Conservation (phyloP, 92 coral and sea anemone genomes). For the Bergia puertoricense region DNA sequence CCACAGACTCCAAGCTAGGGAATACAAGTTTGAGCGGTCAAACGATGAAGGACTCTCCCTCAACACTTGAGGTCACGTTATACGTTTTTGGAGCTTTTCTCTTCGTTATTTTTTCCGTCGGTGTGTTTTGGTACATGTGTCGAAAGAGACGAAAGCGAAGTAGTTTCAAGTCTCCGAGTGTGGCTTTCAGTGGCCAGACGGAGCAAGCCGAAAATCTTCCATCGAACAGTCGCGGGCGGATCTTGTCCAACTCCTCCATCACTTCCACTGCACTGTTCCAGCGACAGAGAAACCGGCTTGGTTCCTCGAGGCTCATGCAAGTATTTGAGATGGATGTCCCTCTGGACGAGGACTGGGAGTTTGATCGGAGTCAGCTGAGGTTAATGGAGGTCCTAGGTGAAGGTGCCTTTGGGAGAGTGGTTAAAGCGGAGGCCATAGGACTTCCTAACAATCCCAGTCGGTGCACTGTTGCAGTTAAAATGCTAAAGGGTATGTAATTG, state of each 20-base stretch:
- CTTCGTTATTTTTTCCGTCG: not conserved
- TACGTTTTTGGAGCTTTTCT: slow-evolving; percentile 23
- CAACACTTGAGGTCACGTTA: slow-evolving; percentile 1
- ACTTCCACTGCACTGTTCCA: slow-evolving; percentile 9
- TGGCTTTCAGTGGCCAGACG: not conserved
- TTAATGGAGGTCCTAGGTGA: slow-evolving; percentile 84
- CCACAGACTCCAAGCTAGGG: not conserved
- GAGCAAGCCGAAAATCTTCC: slow-evolving; percentile 24
- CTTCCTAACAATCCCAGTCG: slow-evolving; percentile 25
- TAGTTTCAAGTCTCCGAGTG: not conserved
- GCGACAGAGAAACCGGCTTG: slow-evolving; percentile 26
- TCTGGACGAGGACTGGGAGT: slow-evolving; percentile 87
- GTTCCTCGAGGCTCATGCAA: slow-evolving; percentile 38
- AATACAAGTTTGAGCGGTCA: not conserved
- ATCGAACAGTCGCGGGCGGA: not conserved
- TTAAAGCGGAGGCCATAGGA: slow-evolving; percentile 76
- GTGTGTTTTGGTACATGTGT: slow-evolving; percentile 5
- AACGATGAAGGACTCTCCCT: not conserved
- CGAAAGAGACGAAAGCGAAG: slow-evolving; percentile 6
- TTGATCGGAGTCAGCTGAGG: slow-evolving; percentile 68
- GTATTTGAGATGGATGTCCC: slow-evolving; percentile 79
- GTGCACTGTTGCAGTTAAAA: slow-evolving; percentile 87
- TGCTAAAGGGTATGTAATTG: slow-evolving; percentile 79
- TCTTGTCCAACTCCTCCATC: slow-evolving; percentile 10
- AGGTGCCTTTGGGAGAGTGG: slow-evolving; percentile 95